Evolutionary conservation across 2,797 vertebrate genomes (phyloP).

Genomic region (Perodicticus potto): DNA sequence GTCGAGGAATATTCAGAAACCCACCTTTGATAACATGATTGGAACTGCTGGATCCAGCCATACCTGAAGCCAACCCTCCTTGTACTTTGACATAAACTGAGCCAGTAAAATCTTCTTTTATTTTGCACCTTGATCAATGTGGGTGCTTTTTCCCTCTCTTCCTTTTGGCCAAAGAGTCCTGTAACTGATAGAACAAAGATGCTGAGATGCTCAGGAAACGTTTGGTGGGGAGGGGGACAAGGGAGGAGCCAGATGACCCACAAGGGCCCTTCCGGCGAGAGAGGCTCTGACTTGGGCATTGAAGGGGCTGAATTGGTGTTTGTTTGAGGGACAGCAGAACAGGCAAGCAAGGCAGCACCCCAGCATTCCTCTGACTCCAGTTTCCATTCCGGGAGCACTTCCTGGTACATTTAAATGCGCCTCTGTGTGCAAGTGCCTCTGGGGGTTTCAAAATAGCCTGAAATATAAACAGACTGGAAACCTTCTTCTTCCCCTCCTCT

Average conservation of each 20-base stretch:
- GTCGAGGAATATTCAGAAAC: neutral
- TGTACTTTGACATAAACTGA: neutral
- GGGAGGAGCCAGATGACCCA: conserved; percentile 52
- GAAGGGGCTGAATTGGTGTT: conserved; percentile 75
- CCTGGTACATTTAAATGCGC: conserved; percentile 74
- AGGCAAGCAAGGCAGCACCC: neutral
- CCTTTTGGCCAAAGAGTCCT: neutral
- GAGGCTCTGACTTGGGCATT: conserved; percentile 66
- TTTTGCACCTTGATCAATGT: conserved; percentile 7
- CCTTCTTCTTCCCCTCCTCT: conserved; percentile 47
- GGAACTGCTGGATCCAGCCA: conserved; percentile 18
- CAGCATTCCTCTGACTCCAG: conserved; percentile 40
- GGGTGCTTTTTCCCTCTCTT: neutral
- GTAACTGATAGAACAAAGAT: neutral
- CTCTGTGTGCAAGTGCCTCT: conserved; percentile 66
- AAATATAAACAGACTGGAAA: conserved; percentile 67
- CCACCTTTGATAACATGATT: neutral
- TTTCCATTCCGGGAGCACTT: conserved; percentile 75
- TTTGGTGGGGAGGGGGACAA: neutral
- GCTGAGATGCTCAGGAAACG: neutral
- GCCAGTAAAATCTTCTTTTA: neutral
- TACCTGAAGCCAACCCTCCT: conserved; percentile 39
- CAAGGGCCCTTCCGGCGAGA: conserved; percentile 57
- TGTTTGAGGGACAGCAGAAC: conserved; percentile 66
- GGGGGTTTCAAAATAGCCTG: conserved; percentile 72